A percentile compares a stretch with the other conserved stretches of the same genome.
Evolutionary conservation across 2,888 invertebrate genomes (phyloP).

Genomic region (Griposia aprilina): DNA sequence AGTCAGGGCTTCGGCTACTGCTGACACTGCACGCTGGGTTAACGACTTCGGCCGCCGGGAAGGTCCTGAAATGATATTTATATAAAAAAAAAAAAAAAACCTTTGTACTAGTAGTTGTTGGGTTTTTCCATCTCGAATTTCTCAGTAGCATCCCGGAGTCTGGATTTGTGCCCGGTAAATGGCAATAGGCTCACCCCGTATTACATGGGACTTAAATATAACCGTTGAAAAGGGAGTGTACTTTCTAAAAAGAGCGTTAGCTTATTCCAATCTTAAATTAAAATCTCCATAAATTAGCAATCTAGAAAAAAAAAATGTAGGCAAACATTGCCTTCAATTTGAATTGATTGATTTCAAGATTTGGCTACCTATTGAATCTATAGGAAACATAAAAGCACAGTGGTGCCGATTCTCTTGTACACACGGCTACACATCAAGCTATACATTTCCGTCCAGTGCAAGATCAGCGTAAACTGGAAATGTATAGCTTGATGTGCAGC

Average conservation of each 20-base stretch:
- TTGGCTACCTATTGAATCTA: background rate
- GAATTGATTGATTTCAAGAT: no score
- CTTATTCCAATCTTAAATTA: no score
- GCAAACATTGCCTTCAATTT: conserved; percentile 8
- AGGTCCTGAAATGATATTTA: conserved; percentile 70
- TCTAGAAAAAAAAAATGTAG: background rate
- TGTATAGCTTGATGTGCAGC: no score
- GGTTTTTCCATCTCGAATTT: background rate
- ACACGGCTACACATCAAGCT: no score
- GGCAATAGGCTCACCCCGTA: background rate
- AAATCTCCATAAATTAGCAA: background rate
- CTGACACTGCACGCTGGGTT: conserved; percentile 80
- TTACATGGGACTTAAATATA: background rate
- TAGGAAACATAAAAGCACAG: background rate
- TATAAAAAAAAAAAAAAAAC: no score
- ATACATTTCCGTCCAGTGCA: no score
- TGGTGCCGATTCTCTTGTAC: no score
- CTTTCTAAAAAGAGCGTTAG: background rate
- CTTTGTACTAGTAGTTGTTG: no score
- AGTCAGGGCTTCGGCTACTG: conserved; percentile 82
- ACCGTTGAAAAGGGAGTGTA: background rate
- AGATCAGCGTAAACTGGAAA: no score
- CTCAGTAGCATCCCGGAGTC: background rate
- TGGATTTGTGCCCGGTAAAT: background rate
- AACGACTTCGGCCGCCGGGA: conserved; percentile 73